phyloP scores from a whole-genome alignment of 2,113 vertebrate genomes.

The Centrocercus urophasianus region DNA sequence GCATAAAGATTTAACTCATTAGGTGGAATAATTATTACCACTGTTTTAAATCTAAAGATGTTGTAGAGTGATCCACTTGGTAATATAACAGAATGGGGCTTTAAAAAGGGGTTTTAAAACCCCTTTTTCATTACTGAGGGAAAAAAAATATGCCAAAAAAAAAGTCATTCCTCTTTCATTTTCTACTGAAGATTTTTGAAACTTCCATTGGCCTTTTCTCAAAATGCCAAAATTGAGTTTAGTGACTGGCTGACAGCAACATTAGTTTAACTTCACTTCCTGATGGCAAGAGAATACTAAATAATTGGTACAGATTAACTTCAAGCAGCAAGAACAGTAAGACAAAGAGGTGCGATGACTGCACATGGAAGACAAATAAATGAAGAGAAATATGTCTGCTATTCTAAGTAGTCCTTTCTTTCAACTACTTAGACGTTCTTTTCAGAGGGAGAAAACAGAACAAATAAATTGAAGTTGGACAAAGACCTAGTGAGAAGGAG shows the following conservation, averaged over 20 bases:
- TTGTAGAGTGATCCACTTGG: not conserved
- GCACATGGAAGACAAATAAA: slow-evolving; percentile 26
- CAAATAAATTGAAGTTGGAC: slow-evolving; percentile 19
- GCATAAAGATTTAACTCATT: not conserved
- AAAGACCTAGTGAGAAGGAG: slow-evolving; percentile 6
- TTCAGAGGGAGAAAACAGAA: slow-evolving; percentile 24
- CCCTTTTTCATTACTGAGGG: not conserved
- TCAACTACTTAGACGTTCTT: slow-evolving; percentile 35
- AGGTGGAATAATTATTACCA: not conserved
- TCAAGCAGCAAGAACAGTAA: not conserved
- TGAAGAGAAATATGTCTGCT: not conserved
- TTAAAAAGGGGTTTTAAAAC: not conserved
- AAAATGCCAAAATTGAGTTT: not conserved
- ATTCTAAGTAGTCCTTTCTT: slow-evolving; percentile 29
- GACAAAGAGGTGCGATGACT: not conserved
- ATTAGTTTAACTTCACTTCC: not conserved
- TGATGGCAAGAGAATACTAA: slow-evolving; percentile 17
- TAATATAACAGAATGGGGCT: not conserved
- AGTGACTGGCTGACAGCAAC: not conserved
- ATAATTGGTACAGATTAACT: slow-evolving; percentile 42
- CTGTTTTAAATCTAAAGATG: not conserved
- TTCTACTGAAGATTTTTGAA: not conserved
- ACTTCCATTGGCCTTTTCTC: not conserved
- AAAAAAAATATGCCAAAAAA: not conserved
- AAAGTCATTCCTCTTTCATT: not conserved